A percentile compares a stretch with the other conserved stretches of the same genome.
phyloP scores from a whole-genome alignment of 2,797 vertebrate species.

The Allobates femoralis region DNA sequence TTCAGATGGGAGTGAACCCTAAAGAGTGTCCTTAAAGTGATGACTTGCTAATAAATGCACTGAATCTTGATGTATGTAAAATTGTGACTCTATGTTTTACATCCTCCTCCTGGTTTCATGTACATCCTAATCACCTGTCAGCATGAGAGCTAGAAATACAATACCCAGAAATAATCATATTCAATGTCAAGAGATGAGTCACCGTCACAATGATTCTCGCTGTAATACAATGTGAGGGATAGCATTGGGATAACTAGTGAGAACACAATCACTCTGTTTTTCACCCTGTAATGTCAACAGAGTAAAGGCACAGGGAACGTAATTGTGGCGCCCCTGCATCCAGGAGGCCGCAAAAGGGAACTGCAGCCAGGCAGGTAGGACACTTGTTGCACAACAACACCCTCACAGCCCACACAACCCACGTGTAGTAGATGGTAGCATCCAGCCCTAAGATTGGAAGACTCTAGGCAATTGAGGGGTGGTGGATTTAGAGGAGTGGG shows the following conservation, averaged over 20 bases:
- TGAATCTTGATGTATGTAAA: background rate
- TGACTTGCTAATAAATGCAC: background rate
- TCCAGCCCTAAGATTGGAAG: no score
- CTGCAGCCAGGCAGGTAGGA: no score
- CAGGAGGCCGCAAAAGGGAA: no score
- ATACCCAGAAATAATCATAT: slow-evolving; percentile 45
- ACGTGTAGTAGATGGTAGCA: no score
- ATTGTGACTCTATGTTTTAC: slow-evolving; percentile 1
- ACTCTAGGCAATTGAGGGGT: no score
- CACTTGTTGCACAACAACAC: no score
- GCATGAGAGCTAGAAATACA: slow-evolving; percentile 41
- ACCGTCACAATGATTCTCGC: slow-evolving; percentile 43
- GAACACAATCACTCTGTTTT: background rate
- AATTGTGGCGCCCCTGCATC: no score
- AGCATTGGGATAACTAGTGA: background rate
- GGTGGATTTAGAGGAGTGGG: no score
- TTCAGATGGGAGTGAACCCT: no score
- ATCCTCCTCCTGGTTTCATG: slow-evolving; percentile 10
- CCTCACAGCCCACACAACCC: no score
- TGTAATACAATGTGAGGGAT: slow-evolving; percentile 11
- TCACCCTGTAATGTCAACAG: background rate
- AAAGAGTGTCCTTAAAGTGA: background rate
- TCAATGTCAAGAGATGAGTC: slow-evolving; percentile 55
- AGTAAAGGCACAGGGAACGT: background rate
- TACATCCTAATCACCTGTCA: slow-evolving; percentile 11